Base-by-base conservation (phyloP, 2,797 vertebrate genomes). In the Channallabes apus region DNA sequence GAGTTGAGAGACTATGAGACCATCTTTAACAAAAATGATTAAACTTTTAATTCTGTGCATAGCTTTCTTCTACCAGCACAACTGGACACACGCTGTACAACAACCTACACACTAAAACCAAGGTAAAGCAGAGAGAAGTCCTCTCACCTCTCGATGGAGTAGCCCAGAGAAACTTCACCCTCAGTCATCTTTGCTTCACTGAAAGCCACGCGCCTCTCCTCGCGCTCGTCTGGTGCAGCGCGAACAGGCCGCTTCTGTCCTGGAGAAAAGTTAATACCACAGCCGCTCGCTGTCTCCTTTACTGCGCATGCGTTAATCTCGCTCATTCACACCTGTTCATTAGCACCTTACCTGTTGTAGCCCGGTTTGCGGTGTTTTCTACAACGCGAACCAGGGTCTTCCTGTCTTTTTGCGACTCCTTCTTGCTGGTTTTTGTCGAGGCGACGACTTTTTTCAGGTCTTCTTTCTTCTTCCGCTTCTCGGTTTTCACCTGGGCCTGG, bases 361-460 rank as follows among this genome's bases (percentile, higher is more conserved):
- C 89, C 86, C 85, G 77, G n/a, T 27, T 64, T 1, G n/a, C 15
- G 38, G 18, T 3, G 0, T 88, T 90, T 6, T 64, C 62, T 1
- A 8, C 35, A 3, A 79, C 29, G 0, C 90, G 87, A 29, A 87
- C 4, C 0, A 90, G 9, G 4, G 22, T 72, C 69, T 87, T 92
- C 27, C 92, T 54, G 22, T 97, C 96, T 89, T 90, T 96, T 91
- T 96, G 97, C 0, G 95, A 94, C 80, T 97, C 97, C 86, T 91
- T 96, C 87, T 92, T 94, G 5, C 91, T 94, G 0, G 85, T 22
- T 78, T 93, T 95, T 46, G 88, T 83, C 73, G 88, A 72, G 89
- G 89, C 35, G 5, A 89, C 89, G 4, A 58, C 83, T 54, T 93
- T 95, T 88, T 91, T 93, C 0, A 90, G 85, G 0, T 92, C 91